Evolutionary conservation across 2,113 vertebrate genomes (phyloP).

Genomic region (Tautogolabrus adspersus): DNA sequence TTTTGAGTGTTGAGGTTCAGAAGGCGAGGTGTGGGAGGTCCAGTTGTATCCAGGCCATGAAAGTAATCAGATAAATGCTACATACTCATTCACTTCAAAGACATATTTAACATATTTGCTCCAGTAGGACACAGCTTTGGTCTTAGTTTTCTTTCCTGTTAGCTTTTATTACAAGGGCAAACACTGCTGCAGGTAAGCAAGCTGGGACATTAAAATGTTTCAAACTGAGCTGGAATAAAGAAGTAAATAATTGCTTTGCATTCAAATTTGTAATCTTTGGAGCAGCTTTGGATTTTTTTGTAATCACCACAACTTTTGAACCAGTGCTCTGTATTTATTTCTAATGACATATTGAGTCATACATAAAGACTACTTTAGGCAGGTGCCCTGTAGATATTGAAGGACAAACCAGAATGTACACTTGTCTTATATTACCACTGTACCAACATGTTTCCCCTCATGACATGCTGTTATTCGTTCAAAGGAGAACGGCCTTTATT

Average conservation of each 20-base stretch:
- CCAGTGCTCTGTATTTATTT: constrained; percentile 55
- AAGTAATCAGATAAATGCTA: not conserved
- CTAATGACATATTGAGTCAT: constrained; percentile 3
- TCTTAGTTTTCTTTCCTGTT: too few species aligned
- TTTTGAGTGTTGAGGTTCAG: not conserved
- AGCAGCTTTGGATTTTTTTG: constrained; percentile 8
- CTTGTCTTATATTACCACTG: constrained; percentile 76
- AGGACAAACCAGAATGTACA: constrained; percentile 62
- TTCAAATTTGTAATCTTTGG: not conserved
- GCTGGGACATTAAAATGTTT: not conserved
- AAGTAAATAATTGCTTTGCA: constrained; percentile 4
- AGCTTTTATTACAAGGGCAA: not conserved
- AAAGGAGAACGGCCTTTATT: constrained; percentile 20
- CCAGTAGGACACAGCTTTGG: not conserved
- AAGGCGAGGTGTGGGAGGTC: not conserved
- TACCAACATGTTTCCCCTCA: constrained; percentile 23
- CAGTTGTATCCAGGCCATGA: not conserved
- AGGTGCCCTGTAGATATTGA: constrained; percentile 68
- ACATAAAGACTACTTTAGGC: constrained; percentile 45
- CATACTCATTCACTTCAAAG: not conserved
- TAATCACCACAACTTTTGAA: not conserved
- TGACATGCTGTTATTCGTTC: constrained; percentile 13
- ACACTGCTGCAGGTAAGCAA: not conserved
- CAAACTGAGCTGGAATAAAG: constrained; percentile 7
- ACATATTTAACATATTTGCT: not conserved